phyloP scores from a whole-genome alignment of 2,113 vertebrate species.

The Tetrax tetrax region DNA sequence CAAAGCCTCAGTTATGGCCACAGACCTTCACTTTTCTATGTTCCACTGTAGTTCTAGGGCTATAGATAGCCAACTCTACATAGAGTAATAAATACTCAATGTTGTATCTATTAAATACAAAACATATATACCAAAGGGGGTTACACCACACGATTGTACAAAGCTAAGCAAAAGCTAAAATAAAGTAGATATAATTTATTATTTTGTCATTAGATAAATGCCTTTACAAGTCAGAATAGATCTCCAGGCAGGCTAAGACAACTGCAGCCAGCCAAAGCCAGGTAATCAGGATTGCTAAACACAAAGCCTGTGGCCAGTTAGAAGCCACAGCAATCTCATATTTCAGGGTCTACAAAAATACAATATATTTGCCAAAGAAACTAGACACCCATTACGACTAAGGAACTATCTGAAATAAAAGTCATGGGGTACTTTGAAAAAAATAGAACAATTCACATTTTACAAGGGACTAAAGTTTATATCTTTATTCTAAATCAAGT shows the following conservation, averaged over 20 bases:
- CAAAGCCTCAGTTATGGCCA: background rate
- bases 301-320: background rate
- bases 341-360: background rate
- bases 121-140: background rate
- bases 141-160: background rate
- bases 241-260: background rate
- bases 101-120: background rate
- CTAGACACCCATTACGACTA: background rate
- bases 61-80: background rate
- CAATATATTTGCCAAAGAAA: background rate
- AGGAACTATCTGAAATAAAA: background rate
- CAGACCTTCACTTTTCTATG: background rate
- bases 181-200: background rate
- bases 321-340: background rate
- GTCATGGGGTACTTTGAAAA: background rate
- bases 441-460: background rate
- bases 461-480: background rate
- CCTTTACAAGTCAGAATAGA: background rate
- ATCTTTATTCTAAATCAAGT: background rate
- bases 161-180: background rate
- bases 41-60: background rate
- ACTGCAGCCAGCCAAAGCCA: background rate
- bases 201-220: background rate
- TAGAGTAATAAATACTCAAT: background rate
- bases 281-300: background rate